A percentile compares a stretch with the other conserved stretches of the same genome.
phyloP scores from a whole-genome alignment of 2,113 vertebrate species.

The Lepus europaeus region DNA sequence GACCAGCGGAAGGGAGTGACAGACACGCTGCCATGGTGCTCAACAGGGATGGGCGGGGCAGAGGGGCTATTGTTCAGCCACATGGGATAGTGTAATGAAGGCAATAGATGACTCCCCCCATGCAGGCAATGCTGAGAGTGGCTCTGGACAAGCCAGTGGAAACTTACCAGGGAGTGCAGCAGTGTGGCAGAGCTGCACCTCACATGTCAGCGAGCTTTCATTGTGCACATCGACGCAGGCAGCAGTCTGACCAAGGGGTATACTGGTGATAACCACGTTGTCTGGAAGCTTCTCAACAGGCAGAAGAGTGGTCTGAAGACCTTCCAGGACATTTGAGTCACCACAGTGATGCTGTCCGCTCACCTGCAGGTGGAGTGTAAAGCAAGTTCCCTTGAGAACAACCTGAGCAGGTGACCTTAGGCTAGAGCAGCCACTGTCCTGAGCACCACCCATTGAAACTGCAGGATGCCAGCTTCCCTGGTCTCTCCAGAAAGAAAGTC shows the following conservation, averaged over 20 bases:
- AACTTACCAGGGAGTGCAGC: neutral
- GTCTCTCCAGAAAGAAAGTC: neutral
- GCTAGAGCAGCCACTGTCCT: accelerated
- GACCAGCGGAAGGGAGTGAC: neutral
- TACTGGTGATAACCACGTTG: neutral
- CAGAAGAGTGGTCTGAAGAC: neutral
- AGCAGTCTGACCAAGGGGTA: neutral
- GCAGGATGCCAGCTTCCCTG: neutral
- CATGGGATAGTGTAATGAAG: neutral
- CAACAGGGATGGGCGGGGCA: neutral
- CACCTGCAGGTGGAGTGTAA: neutral
- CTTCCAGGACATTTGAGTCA: neutral
- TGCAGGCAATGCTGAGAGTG: neutral
- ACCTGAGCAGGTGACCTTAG: neutral
- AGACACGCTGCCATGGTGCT: too few relatives aligned
- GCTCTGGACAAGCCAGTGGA: neutral
- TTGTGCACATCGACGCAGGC: neutral
- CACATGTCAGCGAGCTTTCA: neutral
- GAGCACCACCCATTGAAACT: too few relatives aligned
- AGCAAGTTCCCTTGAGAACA: neutral
- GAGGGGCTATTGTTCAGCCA: neutral
- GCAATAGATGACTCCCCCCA: neutral
- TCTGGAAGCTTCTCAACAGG: neutral
- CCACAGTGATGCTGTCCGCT: neutral
- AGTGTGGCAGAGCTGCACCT: neutral